phyloP scores from a whole-genome alignment of 2,888 invertebrate genomes.

The Ornithoptera priamus region DNA sequence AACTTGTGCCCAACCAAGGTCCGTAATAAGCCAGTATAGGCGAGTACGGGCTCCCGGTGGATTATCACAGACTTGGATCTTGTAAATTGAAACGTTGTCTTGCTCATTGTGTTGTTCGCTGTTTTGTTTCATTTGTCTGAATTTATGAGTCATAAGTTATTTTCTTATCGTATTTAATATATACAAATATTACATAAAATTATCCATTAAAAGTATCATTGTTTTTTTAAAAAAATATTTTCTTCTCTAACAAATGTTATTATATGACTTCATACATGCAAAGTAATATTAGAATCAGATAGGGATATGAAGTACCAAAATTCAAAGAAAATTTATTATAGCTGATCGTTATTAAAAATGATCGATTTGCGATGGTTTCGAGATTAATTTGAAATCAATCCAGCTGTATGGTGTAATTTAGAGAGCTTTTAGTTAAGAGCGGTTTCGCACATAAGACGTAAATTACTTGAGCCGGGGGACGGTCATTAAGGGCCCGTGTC shows the following conservation, averaged over 20 bases:
- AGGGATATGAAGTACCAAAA: not conserved
- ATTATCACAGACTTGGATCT: conserved; percentile 69
- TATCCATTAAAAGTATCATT: not conserved
- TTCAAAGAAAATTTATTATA: too few relatives aligned
- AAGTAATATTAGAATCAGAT: not conserved
- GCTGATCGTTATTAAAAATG: conserved; percentile 32
- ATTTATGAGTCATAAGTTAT: conserved; percentile 30
- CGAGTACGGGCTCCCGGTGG: conserved; percentile 55
- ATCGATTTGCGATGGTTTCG: conserved; percentile 51
- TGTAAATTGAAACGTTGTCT: conserved; percentile 74
- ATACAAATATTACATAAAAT: not conserved
- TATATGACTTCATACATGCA: not conserved
- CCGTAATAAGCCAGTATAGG: conserved; percentile 68
- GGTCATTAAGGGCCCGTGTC: conserved; percentile 71
- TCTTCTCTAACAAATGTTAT: too few relatives aligned
- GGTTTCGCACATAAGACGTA: conserved; percentile 77
- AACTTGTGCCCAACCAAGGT: conserved; percentile 64
- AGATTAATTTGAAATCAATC: conserved; percentile 76
- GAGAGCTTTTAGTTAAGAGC: conserved; percentile 75
- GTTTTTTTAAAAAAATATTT: not conserved
- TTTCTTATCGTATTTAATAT: conserved; percentile 1
- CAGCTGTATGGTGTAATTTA: conserved; percentile 72
- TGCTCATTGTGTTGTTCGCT: conserved; percentile 50
- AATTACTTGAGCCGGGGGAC: conserved; percentile 71
- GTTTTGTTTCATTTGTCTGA: conserved; percentile 36